Base-by-base conservation (phyloP, 2,888 invertebrate genomes). In the Tetragonisca angustula region DNA sequence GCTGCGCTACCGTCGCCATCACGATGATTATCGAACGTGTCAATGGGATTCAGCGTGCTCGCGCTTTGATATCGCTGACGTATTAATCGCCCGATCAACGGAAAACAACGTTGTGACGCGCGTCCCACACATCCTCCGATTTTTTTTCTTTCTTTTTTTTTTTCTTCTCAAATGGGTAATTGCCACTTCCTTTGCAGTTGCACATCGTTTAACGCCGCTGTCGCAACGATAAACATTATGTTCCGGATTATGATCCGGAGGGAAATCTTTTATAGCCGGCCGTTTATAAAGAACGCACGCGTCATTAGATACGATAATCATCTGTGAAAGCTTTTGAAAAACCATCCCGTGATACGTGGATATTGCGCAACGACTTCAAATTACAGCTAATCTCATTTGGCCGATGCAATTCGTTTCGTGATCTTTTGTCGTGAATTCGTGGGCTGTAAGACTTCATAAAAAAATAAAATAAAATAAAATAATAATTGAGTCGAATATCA, bases 51-150 rank as follows among this genome's bases (percentile, higher is more conserved):
- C 56, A 79, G 24, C 68, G 65, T 71, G 64, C 64, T 52, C 79
- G 73, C 64, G 73, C 64, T 82, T 67, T 64, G 85, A 76, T 88
- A 86, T 85, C 87, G 68, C 81, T 89, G 86, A 89, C 88, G 88
- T 84, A 84, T 36, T 76, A 77, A 83, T 86, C 87, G 69, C n/a
- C 54, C 84, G 85, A 87, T 84, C 73, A 77, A 83, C 79, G 88
- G 89, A 91, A 92, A 92, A 89, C 83, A 90, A 76, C 87, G 73
- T 59, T 56, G 67, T 91, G 90, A 91, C 90, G 90, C 84, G 84
- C 69, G 78, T 88, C 85, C 88, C 87, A 77, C 74, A 79, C 72
- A 81, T 85, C 83, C 85, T 84, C 61, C 68, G 50, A 56, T 54
- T 59, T 70, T 87, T 61, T 87, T 89, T 70, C 87, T 61, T 87